These are phyloP conservation scores for Drosophila paramelanica DNA, from an alignment of 2,888 invertebrate species.

Conservation along the genomic window DNA sequence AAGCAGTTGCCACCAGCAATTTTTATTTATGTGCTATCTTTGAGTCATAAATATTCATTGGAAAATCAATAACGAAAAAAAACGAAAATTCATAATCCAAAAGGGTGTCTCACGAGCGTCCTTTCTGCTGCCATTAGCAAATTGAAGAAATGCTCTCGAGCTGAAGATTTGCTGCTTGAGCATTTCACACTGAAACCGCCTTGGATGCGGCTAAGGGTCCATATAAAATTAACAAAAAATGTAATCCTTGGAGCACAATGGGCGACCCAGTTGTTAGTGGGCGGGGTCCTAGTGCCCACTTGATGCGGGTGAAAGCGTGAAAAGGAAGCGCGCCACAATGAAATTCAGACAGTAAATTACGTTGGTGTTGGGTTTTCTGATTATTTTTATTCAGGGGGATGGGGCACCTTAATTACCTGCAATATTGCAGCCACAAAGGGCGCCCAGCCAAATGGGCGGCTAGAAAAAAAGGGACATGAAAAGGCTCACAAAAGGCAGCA, in stretches of 20 bases:
- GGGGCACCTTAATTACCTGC: constrained; percentile 72
- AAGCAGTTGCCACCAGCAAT: constrained; percentile 15
- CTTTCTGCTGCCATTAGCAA: constrained; percentile 24
- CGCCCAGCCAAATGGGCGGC: constrained; percentile 9
- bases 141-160: constrained; percentile 36
- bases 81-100: neutral
- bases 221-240: constrained; percentile 34
- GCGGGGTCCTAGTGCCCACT: constrained; percentile 9
- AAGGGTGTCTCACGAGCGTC: neutral
- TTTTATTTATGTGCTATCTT: constrained; percentile 27
- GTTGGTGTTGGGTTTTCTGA: constrained; percentile 38
- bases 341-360: constrained; percentile 69
- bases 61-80: constrained; percentile 3
- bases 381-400: constrained; percentile 2
- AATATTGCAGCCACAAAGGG: constrained; percentile 67
- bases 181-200: constrained; percentile 26
- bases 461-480: constrained; percentile 16
- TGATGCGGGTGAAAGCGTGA: constrained; percentile 30
- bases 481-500: constrained; percentile 21
- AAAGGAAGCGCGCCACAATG: constrained; percentile 57
- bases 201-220: constrained; percentile 13
- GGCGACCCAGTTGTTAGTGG: neutral
- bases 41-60: constrained; percentile 37
- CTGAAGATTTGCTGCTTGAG: constrained; percentile 31
- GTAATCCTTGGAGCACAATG: constrained; percentile 23